Conservation (phyloP, 2,888 invertebrate genomes). For the Oscheius onirici region DNA sequence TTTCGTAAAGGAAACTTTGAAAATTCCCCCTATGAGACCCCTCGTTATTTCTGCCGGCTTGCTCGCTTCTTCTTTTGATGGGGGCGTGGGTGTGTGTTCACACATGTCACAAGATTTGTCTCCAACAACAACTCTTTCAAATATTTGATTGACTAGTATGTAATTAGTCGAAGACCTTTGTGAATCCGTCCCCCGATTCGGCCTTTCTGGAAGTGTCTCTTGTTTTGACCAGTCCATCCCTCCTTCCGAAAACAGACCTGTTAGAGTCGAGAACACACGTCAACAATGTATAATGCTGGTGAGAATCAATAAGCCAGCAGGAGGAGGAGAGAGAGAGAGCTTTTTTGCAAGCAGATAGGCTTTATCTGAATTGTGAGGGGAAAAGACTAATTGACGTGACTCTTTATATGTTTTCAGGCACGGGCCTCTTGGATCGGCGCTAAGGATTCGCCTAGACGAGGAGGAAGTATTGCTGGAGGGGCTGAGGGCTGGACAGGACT, state of each 20-base stretch:
- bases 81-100: no score
- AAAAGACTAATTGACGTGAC: not conserved
- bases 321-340: not conserved
- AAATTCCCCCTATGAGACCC: no score
- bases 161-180: no score
- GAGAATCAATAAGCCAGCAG: constrained; percentile 31
- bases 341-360: constrained; percentile 28
- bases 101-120: no score
- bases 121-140: no score
- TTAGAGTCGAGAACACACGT: constrained; percentile 25
- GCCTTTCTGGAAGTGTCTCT: not conserved
- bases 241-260: constrained; percentile 7
- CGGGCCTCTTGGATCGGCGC: not conserved
- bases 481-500: not conserved
- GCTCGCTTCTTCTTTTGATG: no score
- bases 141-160: no score
- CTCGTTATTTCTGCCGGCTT: no score
- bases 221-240: not conserved
- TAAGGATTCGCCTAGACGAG: constrained; percentile 4
- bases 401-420: not conserved
- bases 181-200: no score
- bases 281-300: constrained; percentile 35
- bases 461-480: constrained; percentile 3
- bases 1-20: no score
- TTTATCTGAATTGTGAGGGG: constrained; percentile 13